These are phyloP conservation scores for Molossus molossus DNA, from an alignment of 2,797 vertebrate genomes.

Conservation along the genomic window DNA sequence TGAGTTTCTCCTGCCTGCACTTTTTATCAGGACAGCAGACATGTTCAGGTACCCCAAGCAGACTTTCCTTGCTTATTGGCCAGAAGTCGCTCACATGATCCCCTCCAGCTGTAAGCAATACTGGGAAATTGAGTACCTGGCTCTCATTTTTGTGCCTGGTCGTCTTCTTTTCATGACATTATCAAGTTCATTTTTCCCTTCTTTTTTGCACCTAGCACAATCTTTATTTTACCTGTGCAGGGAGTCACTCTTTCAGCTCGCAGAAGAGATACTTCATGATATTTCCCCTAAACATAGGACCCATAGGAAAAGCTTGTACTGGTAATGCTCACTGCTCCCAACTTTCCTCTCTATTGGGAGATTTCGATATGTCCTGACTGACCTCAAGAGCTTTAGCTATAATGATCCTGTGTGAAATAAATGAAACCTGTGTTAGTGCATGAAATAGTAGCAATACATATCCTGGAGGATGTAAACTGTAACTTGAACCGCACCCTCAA, in stretches of 20 bases:
- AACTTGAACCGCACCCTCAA: conserved; percentile 20
- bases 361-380: background rate
- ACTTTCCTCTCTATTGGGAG: conserved; percentile 9
- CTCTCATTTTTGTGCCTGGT: background rate
- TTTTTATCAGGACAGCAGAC: background rate
- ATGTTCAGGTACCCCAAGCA: background rate
- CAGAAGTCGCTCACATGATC: background rate
- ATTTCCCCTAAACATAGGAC: background rate
- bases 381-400: background rate
- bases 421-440: background rate
- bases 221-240: background rate
- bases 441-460: background rate
- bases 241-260: conserved; percentile 7
- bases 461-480: background rate
- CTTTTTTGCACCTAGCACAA: background rate
- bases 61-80: background rate
- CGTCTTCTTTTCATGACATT: background rate
- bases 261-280: background rate
- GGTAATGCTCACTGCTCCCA: background rate
- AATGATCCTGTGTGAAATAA: background rate
- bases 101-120: background rate
- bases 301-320: background rate
- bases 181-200: background rate
- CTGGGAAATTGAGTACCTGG: background rate
- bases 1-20: background rate